phyloP scores from a whole-genome alignment of 2,888 invertebrate genomes.

The Hoplodrina ambigua region DNA sequence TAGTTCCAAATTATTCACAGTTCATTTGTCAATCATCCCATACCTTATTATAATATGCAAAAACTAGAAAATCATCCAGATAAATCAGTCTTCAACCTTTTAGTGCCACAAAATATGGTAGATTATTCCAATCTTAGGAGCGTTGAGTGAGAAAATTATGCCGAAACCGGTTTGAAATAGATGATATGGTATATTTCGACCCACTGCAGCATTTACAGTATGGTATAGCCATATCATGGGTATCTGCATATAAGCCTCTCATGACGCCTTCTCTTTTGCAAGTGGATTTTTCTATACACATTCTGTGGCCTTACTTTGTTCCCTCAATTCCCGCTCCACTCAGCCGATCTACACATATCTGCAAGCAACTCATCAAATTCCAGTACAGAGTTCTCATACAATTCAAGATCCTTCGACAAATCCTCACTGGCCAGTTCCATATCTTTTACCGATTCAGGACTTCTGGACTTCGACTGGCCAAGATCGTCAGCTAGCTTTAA shows the following conservation, averaged over 20 bases:
- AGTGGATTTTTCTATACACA: conserved; percentile 6
- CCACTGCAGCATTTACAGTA: neutral
- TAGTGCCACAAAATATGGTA: conserved; percentile 31
- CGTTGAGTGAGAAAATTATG: neutral
- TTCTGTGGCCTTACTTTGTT: conserved; percentile 45
- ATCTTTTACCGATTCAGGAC: conserved; percentile 72
- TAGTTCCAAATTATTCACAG: conserved; percentile 45
- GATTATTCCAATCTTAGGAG: neutral
- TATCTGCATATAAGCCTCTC: conserved; percentile 1
- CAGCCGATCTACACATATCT: conserved; percentile 92
- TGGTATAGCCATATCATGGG: neutral
- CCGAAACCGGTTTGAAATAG: neutral
- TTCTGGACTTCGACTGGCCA: conserved; percentile 62
- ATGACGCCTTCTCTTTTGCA: neutral
- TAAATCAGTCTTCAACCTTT: conserved; percentile 70
- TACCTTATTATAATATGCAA: conserved; percentile 15
- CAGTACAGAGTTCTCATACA: conserved; percentile 93
- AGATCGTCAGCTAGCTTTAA: conserved; percentile 79
- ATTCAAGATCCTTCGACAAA: conserved; percentile 93
- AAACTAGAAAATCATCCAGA: conserved; percentile 55
- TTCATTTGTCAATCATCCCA: conserved; percentile 45
- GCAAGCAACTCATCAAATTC: conserved; percentile 94
- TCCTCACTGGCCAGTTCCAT: conserved; percentile 85
- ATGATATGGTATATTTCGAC: neutral
- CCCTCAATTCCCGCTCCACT: conserved; percentile 89